Conservation (phyloP, 2,888 invertebrate species). For the Lepidonotus clava region DNA sequence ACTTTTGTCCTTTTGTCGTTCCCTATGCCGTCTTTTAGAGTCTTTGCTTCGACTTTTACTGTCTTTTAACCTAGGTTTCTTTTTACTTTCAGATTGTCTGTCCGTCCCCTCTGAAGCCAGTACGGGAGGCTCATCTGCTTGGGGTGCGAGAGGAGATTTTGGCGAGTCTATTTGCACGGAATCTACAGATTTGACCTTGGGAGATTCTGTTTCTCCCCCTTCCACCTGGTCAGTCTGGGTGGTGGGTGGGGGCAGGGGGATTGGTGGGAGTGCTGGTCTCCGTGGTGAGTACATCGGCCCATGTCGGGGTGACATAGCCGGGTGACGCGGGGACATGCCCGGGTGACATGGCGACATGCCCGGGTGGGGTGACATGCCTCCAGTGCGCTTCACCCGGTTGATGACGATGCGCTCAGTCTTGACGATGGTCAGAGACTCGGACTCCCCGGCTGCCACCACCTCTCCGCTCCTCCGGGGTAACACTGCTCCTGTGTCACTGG, state of each 20-base stretch:
- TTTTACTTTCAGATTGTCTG: constrained; percentile 18
- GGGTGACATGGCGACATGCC: constrained; percentile 34
- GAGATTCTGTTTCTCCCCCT: background rate
- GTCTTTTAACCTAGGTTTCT: constrained; percentile 34
- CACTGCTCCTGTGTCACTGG: background rate
- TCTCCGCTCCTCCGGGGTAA: constrained; percentile 6
- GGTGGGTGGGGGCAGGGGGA: background rate
- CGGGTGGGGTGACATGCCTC: constrained; percentile 32
- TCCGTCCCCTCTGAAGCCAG: background rate
- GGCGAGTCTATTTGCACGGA: constrained; percentile 10
- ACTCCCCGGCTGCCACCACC: constrained; percentile 22
- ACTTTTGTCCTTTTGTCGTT: constrained; percentile 19
- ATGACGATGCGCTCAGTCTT: constrained; percentile 14
- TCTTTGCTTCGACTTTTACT: constrained; percentile 34
- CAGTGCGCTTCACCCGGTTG: constrained; percentile 22
- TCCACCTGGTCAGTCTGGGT: background rate
- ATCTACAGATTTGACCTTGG: background rate
- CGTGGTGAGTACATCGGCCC: background rate
- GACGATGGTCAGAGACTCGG: constrained; percentile 9
- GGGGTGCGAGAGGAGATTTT: background rate
- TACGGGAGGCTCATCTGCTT: background rate
- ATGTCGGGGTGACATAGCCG: constrained; percentile 15
- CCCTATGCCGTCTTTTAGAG: constrained; percentile 34
- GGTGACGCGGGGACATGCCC: background rate
- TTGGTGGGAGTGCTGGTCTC: background rate